phyloP scores from a whole-genome alignment of 1,140 invertebrate species.

The Stegodyphus mimosarum region DNA sequence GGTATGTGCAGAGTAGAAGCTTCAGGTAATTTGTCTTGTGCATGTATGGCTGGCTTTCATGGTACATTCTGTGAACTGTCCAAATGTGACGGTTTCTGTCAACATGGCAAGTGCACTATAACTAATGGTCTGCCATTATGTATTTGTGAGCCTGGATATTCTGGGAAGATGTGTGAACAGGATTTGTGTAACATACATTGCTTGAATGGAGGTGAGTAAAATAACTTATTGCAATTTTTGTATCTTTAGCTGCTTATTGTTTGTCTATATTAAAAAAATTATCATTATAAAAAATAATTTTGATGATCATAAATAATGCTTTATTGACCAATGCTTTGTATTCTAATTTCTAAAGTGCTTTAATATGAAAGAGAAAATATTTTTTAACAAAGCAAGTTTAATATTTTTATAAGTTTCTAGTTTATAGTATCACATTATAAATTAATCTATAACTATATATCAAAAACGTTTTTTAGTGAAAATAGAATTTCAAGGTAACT shows the following conservation, averaged over 20 bases:
- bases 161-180: slow-evolving; percentile 63
- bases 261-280: too few relatives aligned
- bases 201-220: slow-evolving; percentile 61
- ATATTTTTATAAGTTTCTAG: too few relatives aligned
- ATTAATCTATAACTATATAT: too few relatives aligned
- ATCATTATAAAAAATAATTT: too few relatives aligned
- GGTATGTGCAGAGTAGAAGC: slow-evolving; percentile 65
- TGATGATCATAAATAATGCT: too few relatives aligned
- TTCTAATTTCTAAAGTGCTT: too few relatives aligned
- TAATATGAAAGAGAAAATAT: too few relatives aligned
- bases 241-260: neutral
- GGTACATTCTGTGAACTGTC: slow-evolving; percentile 68
- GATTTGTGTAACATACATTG: slow-evolving; percentile 58
- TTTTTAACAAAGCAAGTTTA: too few relatives aligned
- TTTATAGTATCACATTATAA: too few relatives aligned
- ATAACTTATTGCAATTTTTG: neutral
- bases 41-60: slow-evolving; percentile 67
- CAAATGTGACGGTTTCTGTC: slow-evolving; percentile 54
- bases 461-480: too few relatives aligned
- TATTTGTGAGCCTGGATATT: slow-evolving; percentile 63
- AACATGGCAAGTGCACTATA: slow-evolving; percentile 64
- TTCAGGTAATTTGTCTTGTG: slow-evolving; percentile 64
- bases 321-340: too few relatives aligned
- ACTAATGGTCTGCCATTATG: slow-evolving; percentile 67
- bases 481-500: too few relatives aligned